Base-by-base conservation (phyloP, 2,888 invertebrate genomes). In the Argyresthia goedartella region DNA sequence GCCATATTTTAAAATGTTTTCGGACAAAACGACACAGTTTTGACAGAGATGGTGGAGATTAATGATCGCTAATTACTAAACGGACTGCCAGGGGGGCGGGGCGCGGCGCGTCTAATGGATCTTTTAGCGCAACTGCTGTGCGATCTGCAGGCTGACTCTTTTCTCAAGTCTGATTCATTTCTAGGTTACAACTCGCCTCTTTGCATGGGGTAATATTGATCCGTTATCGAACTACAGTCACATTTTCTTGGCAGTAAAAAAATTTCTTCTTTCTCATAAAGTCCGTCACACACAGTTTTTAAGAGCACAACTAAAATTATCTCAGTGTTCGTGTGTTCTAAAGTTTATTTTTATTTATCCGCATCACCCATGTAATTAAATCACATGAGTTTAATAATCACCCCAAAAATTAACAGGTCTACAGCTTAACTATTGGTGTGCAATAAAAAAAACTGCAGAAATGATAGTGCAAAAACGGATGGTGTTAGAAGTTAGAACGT, bases 11-110 rank as follows among this genome's bases (percentile, higher is more conserved):
- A 73, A 73, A 78, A 77, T 79, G 76, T 76, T 82, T 79, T 79
- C 64, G 67, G 69, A 64, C 56, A 58, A 63, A 75, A 69, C 73
- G 81, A 84, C 82, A 84, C 70, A 74, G 76, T 85, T 85, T 84
- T 82, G 84, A 84, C 84, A 80, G 76, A 75, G 70, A 73, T 60
- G 9, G 65, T 64, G 64, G 76, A 78, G 81, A 85, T 85, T 76
- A 79, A 84, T 81, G 81, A 80, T 73, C 68, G 66, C 63, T 81
- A 76, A 80, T 80, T 79, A 75, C 71, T 63, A 60, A 64, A 68
- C 64, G 63, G 73, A 60, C 62, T 64, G 67, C 60, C 57, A 60
- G 66, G 61, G n/a, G 64, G 73, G 73, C 69, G 71, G 60, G 66
- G 51, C 59, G 64, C 62, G 59, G 59, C 64, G 54, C 50, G 55